Conservation (phyloP, 2,888 invertebrate species). For the Limnephilus lunatus region DNA sequence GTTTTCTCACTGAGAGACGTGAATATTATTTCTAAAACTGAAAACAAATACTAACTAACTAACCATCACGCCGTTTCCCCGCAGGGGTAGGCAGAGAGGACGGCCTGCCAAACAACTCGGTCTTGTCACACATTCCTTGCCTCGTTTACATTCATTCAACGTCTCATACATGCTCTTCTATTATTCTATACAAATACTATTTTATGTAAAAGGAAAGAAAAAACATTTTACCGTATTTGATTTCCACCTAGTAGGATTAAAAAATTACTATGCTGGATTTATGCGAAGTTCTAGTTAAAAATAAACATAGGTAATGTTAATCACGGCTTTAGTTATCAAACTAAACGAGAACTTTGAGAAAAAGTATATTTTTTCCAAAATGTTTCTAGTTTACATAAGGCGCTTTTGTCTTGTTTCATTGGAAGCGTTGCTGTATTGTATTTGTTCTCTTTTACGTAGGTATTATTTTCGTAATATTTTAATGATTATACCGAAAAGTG, state of each 20-base stretch:
- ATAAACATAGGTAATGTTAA: neutral
- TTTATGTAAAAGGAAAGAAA: neutral
- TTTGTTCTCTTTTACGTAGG: neutral
- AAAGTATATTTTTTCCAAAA: neutral
- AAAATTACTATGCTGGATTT: neutral
- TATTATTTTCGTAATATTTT: neutral
- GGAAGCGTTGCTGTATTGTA: neutral
- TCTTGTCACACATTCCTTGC: too few relatives aligned
- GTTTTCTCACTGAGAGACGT: too few relatives aligned
- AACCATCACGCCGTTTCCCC: too few relatives aligned
- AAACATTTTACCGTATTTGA: neutral
- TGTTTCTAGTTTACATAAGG: neutral
- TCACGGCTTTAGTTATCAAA: neutral
- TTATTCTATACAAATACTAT: neutral
- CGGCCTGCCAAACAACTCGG: too few relatives aligned
- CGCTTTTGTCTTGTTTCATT: neutral
- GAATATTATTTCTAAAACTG: too few relatives aligned
- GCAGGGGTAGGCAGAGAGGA: too few relatives aligned
- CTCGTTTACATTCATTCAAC: too few relatives aligned
- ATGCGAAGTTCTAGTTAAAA: neutral
- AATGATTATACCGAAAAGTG: neutral
- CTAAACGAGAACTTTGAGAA: neutral
- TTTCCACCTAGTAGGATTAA: neutral
- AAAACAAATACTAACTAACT: neutral
- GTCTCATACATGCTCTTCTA: too few relatives aligned